Conservation (phyloP, 2,888 invertebrate genomes). For the Cabera pusaria region DNA sequence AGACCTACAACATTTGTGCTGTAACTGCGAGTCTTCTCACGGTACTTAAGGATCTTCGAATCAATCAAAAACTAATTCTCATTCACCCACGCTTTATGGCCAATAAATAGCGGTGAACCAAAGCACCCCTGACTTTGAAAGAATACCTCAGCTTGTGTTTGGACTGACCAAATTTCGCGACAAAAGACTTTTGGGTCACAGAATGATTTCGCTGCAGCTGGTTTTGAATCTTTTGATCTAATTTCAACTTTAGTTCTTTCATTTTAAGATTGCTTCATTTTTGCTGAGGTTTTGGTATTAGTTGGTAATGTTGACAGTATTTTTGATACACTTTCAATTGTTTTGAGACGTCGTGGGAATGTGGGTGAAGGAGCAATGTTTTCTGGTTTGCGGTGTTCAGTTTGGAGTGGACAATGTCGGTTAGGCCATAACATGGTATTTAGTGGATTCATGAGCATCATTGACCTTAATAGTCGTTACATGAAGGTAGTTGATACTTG, state of each 20-base stretch:
- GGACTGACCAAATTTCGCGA: slow-evolving; percentile 48
- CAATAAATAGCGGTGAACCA: slow-evolving; percentile 45
- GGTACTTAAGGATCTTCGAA: slow-evolving; percentile 34
- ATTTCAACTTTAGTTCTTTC: slow-evolving; percentile 27
- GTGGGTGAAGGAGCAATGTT: slow-evolving; percentile 43
- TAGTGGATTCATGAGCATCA: slow-evolving; percentile 45
- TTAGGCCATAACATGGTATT: slow-evolving; percentile 70
- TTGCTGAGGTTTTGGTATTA: not conserved
- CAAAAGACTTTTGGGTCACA: slow-evolving; percentile 39
- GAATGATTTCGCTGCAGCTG: slow-evolving; percentile 4
- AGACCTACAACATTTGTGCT: slow-evolving; percentile 17
- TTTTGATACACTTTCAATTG: slow-evolving; percentile 64
- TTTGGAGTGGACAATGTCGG: slow-evolving; percentile 67
- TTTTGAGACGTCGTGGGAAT: slow-evolving; percentile 71
- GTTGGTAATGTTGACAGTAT: slow-evolving; percentile 44
- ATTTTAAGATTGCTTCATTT: not conserved
- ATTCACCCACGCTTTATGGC: slow-evolving; percentile 50
- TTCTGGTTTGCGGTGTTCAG: slow-evolving; percentile 36
- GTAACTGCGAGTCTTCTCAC: slow-evolving; percentile 54
- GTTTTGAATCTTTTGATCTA: slow-evolving; percentile 14
- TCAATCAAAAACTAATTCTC: slow-evolving; percentile 22
- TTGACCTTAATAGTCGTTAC: too few relatives aligned
- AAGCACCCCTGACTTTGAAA: slow-evolving; percentile 59
- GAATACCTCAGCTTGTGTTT: slow-evolving; percentile 60
- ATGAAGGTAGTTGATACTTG: slow-evolving; percentile 66